Evolutionary conservation across 2,888 invertebrate genomes (phyloP).

Genomic region (Acronicta alni): DNA sequence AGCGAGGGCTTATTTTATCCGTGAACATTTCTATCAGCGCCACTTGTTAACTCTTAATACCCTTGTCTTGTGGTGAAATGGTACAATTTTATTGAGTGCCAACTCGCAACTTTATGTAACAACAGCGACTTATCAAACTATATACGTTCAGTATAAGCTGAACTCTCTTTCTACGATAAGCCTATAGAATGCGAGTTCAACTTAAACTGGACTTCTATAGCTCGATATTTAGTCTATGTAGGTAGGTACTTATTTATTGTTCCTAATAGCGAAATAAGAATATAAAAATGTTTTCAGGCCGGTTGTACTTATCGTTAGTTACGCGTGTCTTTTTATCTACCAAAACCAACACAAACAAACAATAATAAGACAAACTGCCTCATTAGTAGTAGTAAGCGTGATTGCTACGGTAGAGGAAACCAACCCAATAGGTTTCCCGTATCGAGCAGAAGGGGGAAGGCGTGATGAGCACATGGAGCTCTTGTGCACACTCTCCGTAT

Average conservation of each 20-base stretch:
- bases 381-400: too few species aligned
- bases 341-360: not conserved
- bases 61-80: conserved; percentile 27
- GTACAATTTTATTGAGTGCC: conserved; percentile 31
- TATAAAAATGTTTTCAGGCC: not conserved
- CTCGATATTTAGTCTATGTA: conserved; percentile 3
- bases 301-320: not conserved
- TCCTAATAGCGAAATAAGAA: not conserved
- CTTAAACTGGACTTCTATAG: too few species aligned
- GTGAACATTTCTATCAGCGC: conserved; percentile 29
- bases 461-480: too few species aligned
- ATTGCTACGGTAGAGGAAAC: too few species aligned
- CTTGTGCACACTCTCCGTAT: too few species aligned
- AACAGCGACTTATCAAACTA: too few species aligned
- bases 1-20: conserved; percentile 15
- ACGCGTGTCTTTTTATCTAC: not conserved
- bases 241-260: conserved; percentile 19
- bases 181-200: too few species aligned
- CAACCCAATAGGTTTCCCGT: too few species aligned
- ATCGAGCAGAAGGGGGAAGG: too few species aligned
- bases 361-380: too few species aligned
- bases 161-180: too few species aligned
- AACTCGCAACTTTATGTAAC: not conserved
- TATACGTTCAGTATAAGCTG: too few species aligned
- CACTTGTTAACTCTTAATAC: conserved; percentile 32